These are phyloP conservation scores for Dicentrarchus labrax DNA, from an alignment of 2,113 vertebrate species.

Conservation along the genomic window DNA sequence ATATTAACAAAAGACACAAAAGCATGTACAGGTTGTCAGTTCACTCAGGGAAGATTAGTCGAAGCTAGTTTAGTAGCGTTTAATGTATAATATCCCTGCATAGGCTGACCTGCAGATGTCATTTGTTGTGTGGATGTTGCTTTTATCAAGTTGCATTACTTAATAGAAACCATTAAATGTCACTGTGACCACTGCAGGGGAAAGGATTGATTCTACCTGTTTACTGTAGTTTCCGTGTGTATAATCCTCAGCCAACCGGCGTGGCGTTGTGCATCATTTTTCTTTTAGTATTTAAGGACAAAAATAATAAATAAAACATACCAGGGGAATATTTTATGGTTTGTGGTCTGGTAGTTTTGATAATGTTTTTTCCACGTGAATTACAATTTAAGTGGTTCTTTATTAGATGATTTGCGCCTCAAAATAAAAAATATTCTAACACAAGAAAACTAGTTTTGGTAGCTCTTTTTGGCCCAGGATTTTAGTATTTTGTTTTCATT, in stretches of 20 bases:
- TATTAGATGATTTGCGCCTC: not conserved
- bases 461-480: not conserved
- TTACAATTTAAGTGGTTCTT: not conserved
- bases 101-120: conserved; percentile 36
- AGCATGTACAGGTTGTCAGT: not conserved
- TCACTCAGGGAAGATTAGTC: conserved; percentile 2
- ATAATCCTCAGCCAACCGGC: not conserved
- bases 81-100: not conserved
- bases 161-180: conserved; percentile 16
- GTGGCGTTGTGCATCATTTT: not conserved
- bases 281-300: not conserved
- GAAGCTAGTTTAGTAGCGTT: conserved; percentile 19
- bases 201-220: conserved; percentile 10
- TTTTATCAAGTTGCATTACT: conserved; percentile 28
- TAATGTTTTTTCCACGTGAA: not conserved
- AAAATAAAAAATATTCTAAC: not conserved
- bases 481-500: not conserved
- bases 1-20: conserved; percentile 29
- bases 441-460: not conserved
- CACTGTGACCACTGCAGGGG: conserved; percentile 1
- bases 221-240: not conserved
- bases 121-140: conserved; percentile 18
- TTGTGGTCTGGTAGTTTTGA: not conserved
- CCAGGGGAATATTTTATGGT: not conserved
- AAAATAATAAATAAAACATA: not conserved